Conservation (phyloP, 2,888 invertebrate species). For the Ferdinandea cuprea region DNA sequence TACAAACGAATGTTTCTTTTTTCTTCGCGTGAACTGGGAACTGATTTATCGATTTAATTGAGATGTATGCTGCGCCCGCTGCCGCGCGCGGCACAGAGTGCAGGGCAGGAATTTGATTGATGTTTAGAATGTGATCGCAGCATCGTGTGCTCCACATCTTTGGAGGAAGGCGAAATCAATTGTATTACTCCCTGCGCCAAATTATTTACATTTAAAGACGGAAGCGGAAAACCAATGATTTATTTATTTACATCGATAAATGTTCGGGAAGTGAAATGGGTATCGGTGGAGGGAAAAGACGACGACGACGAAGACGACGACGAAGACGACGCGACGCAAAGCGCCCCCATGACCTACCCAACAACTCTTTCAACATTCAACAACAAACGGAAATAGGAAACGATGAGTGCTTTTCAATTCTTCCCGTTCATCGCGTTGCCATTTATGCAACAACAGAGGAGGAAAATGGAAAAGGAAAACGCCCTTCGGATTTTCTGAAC, state of each 20-base stretch:
- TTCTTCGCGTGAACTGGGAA: conserved; percentile 1
- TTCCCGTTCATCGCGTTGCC: conserved; percentile 72
- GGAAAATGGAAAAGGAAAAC: conserved; percentile 23
- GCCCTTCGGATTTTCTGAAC: conserved; percentile 44
- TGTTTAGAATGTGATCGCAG: background rate
- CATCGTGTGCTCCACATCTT: background rate
- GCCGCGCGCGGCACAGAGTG: background rate
- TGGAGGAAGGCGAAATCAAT: background rate
- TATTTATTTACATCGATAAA: conserved; percentile 66
- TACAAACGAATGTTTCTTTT: background rate
- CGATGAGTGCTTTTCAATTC: conserved; percentile 71
- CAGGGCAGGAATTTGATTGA: conserved; percentile 7
- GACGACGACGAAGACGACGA: too few species aligned
- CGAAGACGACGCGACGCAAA: too few species aligned
- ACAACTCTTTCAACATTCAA: conserved; percentile 53
- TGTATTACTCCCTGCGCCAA: conserved; percentile 17
- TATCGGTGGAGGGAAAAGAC: too few species aligned
- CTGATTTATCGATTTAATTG: conserved; percentile 39
- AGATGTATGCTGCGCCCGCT: background rate
- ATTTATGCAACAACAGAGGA: conserved; percentile 52
- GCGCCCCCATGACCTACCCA: conserved; percentile 58
- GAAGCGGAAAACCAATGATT: conserved; percentile 66
- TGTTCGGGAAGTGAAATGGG: conserved; percentile 13
- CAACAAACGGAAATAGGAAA: conserved; percentile 72
- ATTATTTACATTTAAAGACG: conserved; percentile 60